Percentiles rank a stretch among this genome's conserved stretches.
Evolutionary conservation across 2,113 vertebrate species (phyloP).

Genomic region (Clarias magur): DNA sequence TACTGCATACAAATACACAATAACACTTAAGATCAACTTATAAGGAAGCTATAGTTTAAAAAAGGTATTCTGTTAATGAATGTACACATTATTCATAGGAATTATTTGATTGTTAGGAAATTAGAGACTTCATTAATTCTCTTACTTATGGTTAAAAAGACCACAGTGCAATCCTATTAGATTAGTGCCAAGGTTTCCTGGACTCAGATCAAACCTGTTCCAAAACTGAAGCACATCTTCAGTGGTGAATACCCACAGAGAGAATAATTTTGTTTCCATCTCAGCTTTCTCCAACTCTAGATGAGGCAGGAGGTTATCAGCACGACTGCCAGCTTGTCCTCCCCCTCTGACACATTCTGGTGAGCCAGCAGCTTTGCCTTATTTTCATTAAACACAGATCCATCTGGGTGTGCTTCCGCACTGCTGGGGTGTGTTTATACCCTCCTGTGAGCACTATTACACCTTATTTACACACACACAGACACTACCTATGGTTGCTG

Average conservation of each 20-base stretch:
- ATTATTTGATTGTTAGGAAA: background rate
- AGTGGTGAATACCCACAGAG: conserved; percentile 14
- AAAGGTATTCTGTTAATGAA: background rate
- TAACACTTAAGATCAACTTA: background rate
- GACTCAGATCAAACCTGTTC: background rate
- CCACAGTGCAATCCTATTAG: background rate
- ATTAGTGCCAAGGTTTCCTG: background rate
- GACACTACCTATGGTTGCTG: background rate
- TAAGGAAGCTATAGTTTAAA: background rate
- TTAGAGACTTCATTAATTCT: background rate
- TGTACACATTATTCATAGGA: background rate
- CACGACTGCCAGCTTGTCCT: conserved; percentile 33
- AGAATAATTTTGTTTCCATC: conserved; percentile 29
- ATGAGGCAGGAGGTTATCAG: conserved; percentile 41
- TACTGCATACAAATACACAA: background rate
- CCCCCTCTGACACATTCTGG: conserved; percentile 17
- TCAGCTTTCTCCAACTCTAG: background rate
- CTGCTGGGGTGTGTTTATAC: conserved; percentile 30
- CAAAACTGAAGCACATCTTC: conserved; percentile 17
- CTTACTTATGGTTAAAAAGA: background rate
- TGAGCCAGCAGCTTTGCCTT: conserved; percentile 37
- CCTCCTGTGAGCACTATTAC: conserved; percentile 8
- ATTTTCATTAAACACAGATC: conserved; percentile 43
- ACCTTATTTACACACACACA: conserved; percentile 23
- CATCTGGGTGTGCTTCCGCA: conserved; percentile 33